Percentiles rank a stretch among this genome's conserved stretches.
Conservation (phyloP, 2,888 invertebrate genomes). For the Idaea aversata region DNA sequence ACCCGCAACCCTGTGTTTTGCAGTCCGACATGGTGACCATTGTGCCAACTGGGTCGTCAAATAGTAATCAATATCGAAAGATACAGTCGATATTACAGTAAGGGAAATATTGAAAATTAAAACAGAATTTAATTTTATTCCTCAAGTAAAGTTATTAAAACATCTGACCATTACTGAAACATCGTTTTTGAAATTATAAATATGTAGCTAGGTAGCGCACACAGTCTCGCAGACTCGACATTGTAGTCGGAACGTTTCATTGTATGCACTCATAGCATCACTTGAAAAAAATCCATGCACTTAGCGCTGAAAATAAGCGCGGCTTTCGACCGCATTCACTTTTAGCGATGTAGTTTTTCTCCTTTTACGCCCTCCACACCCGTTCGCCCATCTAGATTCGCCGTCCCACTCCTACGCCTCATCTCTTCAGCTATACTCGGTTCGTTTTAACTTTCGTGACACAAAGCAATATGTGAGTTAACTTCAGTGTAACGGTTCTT, state of each 20-base stretch:
- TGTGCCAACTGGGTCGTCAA: no score
- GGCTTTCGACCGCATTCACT: slow-evolving; percentile 81
- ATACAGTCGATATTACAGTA: no score
- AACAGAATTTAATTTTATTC: no score
- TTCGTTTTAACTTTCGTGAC: slow-evolving; percentile 77
- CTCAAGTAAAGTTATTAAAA: no score
- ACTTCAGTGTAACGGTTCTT: slow-evolving; percentile 79
- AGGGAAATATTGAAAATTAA: no score
- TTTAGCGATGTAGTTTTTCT: slow-evolving; percentile 80
- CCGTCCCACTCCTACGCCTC: slow-evolving; percentile 64
- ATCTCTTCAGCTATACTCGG: slow-evolving; percentile 61
- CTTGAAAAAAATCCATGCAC: slow-evolving; percentile 80
- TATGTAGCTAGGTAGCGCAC: slow-evolving; percentile 2
- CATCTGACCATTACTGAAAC: no score
- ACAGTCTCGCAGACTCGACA: slow-evolving; percentile 9
- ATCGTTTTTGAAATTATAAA: background rate
- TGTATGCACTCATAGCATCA: slow-evolving; percentile 61
- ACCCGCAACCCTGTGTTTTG: no score
- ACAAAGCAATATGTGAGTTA: slow-evolving; percentile 81
- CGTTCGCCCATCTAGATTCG: slow-evolving; percentile 62
- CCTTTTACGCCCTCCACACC: slow-evolving; percentile 76
- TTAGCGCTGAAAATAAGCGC: slow-evolving; percentile 77
- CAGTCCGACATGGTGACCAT: no score
- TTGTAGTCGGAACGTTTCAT: slow-evolving; percentile 19
- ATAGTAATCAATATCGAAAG: no score